Evolutionary conservation across 2,797 vertebrate species (phyloP).

Genomic region (Sebastes goodei): DNA sequence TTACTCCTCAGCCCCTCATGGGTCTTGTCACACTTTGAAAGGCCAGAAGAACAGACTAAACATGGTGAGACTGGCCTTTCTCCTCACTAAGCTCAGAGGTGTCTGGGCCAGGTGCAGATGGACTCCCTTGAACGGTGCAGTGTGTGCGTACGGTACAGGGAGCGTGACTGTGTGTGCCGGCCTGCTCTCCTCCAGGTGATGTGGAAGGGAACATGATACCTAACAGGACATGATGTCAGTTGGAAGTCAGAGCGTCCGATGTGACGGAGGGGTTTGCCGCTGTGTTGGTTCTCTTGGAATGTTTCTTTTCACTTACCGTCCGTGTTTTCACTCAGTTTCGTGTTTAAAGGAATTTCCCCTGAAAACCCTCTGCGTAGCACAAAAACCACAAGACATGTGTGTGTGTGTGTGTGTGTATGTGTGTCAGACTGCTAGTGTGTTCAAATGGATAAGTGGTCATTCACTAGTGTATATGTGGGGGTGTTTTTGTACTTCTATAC

Average conservation of each 20-base stretch:
- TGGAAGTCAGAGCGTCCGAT: conserved; percentile 15
- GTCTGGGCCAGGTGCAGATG: conserved; percentile 74
- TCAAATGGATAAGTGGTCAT: conserved; percentile 24
- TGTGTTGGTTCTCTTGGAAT: conserved; percentile 51
- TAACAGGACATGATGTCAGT: conserved; percentile 61
- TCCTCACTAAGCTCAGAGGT: conserved; percentile 72
- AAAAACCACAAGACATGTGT: conserved; percentile 43
- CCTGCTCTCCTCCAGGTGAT: conserved; percentile 56
- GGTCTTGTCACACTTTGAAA: conserved; percentile 79
- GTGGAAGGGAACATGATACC: conserved; percentile 29
- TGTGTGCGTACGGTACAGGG: conserved; percentile 8
- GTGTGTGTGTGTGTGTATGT: not conserved
- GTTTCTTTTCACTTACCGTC: conserved; percentile 62
- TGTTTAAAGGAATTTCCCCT: conserved; percentile 75
- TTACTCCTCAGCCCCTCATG: conserved; percentile 70
- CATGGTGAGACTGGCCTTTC: conserved; percentile 77
- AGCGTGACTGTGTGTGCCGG: conserved; percentile 1
- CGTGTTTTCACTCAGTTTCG: conserved; percentile 59
- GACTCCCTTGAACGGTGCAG: conserved; percentile 13
- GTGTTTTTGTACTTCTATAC: conserved; percentile 21
- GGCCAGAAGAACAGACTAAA: conserved; percentile 81
- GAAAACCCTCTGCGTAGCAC: conserved; percentile 50
- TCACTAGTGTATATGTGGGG: not conserved
- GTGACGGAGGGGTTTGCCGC: conserved; percentile 43
- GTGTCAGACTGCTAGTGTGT: conserved; percentile 11